These are phyloP conservation scores for Ophraella communa DNA, from an alignment of 2,888 invertebrate species.

Conservation along the genomic window DNA sequence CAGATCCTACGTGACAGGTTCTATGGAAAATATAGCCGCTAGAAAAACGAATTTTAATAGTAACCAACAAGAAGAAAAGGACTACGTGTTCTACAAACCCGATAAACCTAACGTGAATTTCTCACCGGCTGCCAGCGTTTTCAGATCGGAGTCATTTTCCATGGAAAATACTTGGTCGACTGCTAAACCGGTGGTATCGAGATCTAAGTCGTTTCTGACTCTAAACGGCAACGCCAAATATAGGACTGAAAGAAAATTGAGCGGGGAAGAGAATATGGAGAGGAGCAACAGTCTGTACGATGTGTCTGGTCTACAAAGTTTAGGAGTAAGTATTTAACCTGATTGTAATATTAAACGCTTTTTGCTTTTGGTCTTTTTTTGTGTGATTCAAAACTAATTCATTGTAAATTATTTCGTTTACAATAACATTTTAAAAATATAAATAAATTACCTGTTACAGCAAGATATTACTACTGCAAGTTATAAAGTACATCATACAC, in stretches of 20 bases:
- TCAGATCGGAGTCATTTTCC: conserved; percentile 56
- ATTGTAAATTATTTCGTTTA: too few species aligned
- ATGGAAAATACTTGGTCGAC: conserved; percentile 50
- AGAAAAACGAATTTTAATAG: conserved; percentile 39
- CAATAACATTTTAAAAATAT: too few species aligned
- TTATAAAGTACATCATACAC: too few species aligned
- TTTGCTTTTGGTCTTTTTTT: not conserved
- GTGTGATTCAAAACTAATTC: too few species aligned
- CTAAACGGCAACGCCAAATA: conserved; percentile 49
- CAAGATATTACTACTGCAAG: too few species aligned
- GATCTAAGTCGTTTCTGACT: conserved; percentile 60
- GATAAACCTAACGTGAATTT: conserved; percentile 24
- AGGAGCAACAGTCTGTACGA: conserved; percentile 59
- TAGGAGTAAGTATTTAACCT: conserved; percentile 57
- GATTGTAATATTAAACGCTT: not conserved
- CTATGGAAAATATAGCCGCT: conserved; percentile 51
- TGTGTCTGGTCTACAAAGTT: conserved; percentile 59
- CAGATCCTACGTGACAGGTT: conserved; percentile 40
- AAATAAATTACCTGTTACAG: too few species aligned
- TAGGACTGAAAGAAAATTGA: conserved; percentile 39
- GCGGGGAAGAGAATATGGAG: conserved; percentile 42
- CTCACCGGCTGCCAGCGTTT: conserved; percentile 29
- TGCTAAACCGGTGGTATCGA: conserved; percentile 56
- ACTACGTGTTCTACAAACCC: conserved; percentile 50
- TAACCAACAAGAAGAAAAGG: conserved; percentile 37